Base-by-base conservation (phyloP, 1,140 invertebrate genomes). In the Paraescarpia echinospica region DNA sequence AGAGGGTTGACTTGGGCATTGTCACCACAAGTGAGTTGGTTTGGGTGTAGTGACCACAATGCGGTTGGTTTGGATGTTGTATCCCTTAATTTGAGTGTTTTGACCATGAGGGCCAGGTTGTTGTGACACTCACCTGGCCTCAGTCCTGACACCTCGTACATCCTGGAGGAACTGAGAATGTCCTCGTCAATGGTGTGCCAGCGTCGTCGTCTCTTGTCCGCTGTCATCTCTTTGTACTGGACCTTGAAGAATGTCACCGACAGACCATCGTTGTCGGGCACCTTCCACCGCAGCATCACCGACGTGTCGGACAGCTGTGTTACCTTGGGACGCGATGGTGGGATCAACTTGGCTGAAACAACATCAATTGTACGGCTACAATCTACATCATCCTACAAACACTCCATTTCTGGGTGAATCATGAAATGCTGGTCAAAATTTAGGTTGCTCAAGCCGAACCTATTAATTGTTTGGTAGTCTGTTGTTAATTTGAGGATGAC, bases 221-320 rank as follows among this genome's bases (percentile, higher is more conserved):
- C 91, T 96, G 96, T 94, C 90, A 98, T 96, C 95, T 98, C 97
- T 91, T 97, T 97, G 94, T 98, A 98, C 94, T 98, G 98, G 2
- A 99, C 98, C 96, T 99, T 98, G 95, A 99, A 99, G 95, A 99
- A 99, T 93, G 97, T 96, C 93, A 99, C 98, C 0, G 97, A 96
- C 31, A 99, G 95, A 0, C 98, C 98, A 92, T 95, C 95, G 59
- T 31, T 90, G 33, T 97, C 96, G 0, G 98, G 97, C 9, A 98
- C 98, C 1, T 97, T 97, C 99, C 99, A 99, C 35, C 98, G 97
- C 0, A 99, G 97, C 97, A 99, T 98, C 0, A 99, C 98, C 1
- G 98, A 98, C n/a, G 98, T 97, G 94, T 99, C 98, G 0, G 98
- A 97, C 34, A 99, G 95, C 18, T 98, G 97, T 0, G 98, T 98